phyloP scores from a whole-genome alignment of 2,888 invertebrate species.

The Diadegma fenestrale region DNA sequence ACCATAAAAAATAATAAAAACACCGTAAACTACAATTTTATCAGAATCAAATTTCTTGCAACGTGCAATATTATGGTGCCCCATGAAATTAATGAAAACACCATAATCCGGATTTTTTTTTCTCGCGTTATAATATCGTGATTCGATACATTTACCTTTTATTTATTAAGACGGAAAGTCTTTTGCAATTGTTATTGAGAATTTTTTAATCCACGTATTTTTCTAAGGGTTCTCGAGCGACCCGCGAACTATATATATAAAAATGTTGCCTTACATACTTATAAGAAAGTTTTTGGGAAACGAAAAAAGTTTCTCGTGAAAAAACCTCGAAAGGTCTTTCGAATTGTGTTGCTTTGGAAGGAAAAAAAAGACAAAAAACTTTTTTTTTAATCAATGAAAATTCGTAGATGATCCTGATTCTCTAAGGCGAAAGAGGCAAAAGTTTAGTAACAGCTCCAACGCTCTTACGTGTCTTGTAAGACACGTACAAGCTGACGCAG shows the following conservation, averaged over 20 bases:
- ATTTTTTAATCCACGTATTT: slow-evolving; percentile 57
- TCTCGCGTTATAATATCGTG: no score
- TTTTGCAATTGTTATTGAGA: slow-evolving; percentile 60
- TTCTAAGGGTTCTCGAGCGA: slow-evolving; percentile 60
- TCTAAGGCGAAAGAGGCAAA: slow-evolving; percentile 87
- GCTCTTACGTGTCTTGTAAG: slow-evolving; percentile 83
- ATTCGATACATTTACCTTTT: no score
- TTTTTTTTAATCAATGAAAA: slow-evolving; percentile 78
- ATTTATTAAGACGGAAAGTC: slow-evolving; percentile 70
- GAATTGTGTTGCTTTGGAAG: neutral
- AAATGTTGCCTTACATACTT: slow-evolving; percentile 64
- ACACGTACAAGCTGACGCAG: slow-evolving; percentile 85
- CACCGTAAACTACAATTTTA: no score
- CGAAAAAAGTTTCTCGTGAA: neutral
- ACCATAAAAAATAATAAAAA: no score
- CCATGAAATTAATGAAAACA: no score
- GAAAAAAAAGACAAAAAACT: neutral
- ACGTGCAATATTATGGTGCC: no score
- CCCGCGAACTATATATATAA: slow-evolving; percentile 46
- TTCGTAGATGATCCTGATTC: slow-evolving; percentile 88
- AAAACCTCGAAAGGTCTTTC: neutral
- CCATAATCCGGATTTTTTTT: no score
- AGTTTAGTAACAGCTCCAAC: slow-evolving; percentile 86
- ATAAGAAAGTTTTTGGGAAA: slow-evolving; percentile 48
- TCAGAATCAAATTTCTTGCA: no score